A percentile compares a stretch with the other conserved stretches of the same genome.
phyloP scores from a whole-genome alignment of 30 jellyfish, hydroid and myxozoan species.

The Nemopilema nomurai region DNA sequence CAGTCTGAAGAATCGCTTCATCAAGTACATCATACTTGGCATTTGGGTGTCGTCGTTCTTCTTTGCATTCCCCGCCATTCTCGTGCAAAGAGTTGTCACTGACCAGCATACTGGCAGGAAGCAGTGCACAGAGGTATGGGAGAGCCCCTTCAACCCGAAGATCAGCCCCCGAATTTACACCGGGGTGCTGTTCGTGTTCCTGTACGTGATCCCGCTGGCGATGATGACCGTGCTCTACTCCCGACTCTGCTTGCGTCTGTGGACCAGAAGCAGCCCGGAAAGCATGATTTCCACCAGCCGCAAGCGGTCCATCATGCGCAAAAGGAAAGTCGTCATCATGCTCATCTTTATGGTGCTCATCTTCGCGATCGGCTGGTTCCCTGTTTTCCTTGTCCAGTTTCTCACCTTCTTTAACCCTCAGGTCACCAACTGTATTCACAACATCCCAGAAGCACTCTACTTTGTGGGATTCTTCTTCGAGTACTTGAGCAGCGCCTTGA shows the following conservation, averaged over 20 bases:
- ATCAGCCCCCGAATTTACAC: slow-evolving; percentile 77
- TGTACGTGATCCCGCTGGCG: slow-evolving; percentile 66
- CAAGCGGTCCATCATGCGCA: slow-evolving; percentile 6
- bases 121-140: slow-evolving; percentile 76
- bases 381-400: slow-evolving; percentile 71
- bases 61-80: slow-evolving; percentile 72
- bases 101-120: slow-evolving; percentile 9
- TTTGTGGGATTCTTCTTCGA: slow-evolving; percentile 63
- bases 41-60: slow-evolving; percentile 68
- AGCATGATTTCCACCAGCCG: slow-evolving; percentile 6
- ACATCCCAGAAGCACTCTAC: slow-evolving; percentile 46
- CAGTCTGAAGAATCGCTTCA: slow-evolving; percentile 4
- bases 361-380: slow-evolving; percentile 86
- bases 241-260: slow-evolving; percentile 46
- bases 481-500: slow-evolving; percentile 77
- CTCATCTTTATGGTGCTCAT: slow-evolving; percentile 55
- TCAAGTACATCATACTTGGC: slow-evolving; percentile 23
- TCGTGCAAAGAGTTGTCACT: slow-evolving; percentile 61
- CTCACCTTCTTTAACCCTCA: slow-evolving; percentile 62
- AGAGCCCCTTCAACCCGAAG: slow-evolving; percentile 53
- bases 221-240: slow-evolving; percentile 66
- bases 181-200: slow-evolving; percentile 40
- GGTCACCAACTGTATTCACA: slow-evolving; percentile 46
- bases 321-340: slow-evolving; percentile 68
- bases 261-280: slow-evolving; percentile 45